Evolutionary conservation across 2,797 vertebrate genomes (phyloP), one percentile per base, ranked within the genome.

Genomic region (Furcifer pardalis): DNA sequence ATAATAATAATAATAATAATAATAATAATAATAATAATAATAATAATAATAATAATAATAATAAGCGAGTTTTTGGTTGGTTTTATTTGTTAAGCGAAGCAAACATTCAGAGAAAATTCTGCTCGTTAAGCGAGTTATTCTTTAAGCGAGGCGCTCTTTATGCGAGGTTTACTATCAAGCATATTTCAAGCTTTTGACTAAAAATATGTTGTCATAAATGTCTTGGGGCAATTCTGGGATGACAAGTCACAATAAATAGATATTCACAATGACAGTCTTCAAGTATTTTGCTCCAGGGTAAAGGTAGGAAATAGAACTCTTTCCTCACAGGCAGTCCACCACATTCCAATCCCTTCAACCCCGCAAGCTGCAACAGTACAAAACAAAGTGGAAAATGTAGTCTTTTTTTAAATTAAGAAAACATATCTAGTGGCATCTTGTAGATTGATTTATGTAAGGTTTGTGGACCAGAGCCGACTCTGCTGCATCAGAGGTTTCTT

Each of bases 301-400:
- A 35, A 86, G 25, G 23, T 30, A 65, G n/a, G 71, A 49, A 19
- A 17, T 42, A 4, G 3, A 15, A 46, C 37, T 30, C 3, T 46
- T 77, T 21, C 13, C 13, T 30, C 42, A 40, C 23, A 25, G 23
- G 52, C 60, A 17, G 25, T 19, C 62, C 3, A 35, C 12, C 12
- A 40, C 1, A 13, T 21, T 30, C 78, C 37, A 27, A 32, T 23
- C 37, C 32, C 27, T 62, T 10, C 62, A 63, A 13, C 66, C 35
- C 37, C 56, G 2, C 77, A 83, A 0, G 23, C 32, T 85, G 0
- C 0, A 82, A 17, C 52, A 0, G 5, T 10, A 19, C 1, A 0
- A 79, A 52, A 77, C 0, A 0, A 5, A 1, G 49, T 35, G 0
- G 4, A n/a, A 72, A 2, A 13, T 59, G 27, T 52, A 69, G 59